These are phyloP conservation scores for Dryomyza anilis DNA, from an alignment of 2,888 invertebrate species.

Conservation along the genomic window DNA sequence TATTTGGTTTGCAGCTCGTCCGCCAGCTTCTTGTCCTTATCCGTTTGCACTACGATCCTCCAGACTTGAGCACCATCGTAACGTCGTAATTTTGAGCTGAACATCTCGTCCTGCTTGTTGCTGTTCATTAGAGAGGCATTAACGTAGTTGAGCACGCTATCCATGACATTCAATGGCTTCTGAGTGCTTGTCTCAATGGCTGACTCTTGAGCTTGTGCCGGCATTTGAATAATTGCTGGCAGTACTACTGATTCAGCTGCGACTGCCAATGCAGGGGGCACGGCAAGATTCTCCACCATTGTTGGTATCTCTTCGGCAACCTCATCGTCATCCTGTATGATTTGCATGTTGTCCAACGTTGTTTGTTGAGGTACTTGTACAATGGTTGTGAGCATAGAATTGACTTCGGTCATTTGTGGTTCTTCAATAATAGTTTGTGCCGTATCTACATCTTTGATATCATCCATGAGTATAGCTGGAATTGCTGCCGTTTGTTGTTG, in stretches of 20 bases:
- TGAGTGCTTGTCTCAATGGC: constrained; percentile 30
- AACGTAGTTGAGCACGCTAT: constrained; percentile 54
- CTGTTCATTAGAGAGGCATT: constrained; percentile 48
- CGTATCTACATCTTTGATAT: neutral
- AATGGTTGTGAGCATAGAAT: constrained; percentile 50
- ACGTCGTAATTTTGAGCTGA: constrained; percentile 61
- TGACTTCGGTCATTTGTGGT: constrained; percentile 20
- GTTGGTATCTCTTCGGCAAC: neutral
- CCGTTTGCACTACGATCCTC: constrained; percentile 67
- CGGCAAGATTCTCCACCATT: neutral
- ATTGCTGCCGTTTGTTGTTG: neutral
- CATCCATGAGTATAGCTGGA: neutral
- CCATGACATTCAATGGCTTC: constrained; percentile 40
- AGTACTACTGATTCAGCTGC: no score
- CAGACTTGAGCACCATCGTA: constrained; percentile 81
- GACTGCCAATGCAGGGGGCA: no score
- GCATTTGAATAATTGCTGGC: neutral
- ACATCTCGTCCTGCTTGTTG: constrained; percentile 29
- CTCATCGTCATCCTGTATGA: neutral
- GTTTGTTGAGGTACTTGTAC: constrained; percentile 37
- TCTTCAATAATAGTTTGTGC: neutral
- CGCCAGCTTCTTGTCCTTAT: constrained; percentile 64
- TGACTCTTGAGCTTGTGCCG: neutral
- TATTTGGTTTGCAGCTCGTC: constrained; percentile 65
- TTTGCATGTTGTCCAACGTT: constrained; percentile 5